phyloP scores from a whole-genome alignment of 2,888 invertebrate genomes.

The Idaea straminata region DNA sequence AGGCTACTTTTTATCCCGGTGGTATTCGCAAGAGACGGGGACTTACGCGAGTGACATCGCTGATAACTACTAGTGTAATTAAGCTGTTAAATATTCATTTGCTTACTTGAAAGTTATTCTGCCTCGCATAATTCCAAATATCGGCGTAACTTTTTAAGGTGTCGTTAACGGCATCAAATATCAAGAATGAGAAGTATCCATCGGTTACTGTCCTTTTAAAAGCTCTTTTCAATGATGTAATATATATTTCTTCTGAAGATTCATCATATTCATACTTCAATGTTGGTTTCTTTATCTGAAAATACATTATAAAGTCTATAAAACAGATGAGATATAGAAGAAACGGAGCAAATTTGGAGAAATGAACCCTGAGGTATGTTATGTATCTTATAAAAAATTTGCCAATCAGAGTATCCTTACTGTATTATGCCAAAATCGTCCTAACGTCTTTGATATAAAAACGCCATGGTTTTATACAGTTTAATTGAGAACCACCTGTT shows the following conservation, averaged over 20 bases:
- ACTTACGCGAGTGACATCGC: too few relatives aligned
- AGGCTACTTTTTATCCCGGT: too few relatives aligned
- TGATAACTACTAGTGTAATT: too few relatives aligned
- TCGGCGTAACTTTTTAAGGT: conserved; percentile 90
- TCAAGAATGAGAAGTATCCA: conserved; percentile 94
- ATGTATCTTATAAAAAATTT: too few relatives aligned
- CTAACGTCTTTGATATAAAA: too few relatives aligned
- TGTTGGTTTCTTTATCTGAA: conserved; percentile 80
- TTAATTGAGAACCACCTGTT: too few relatives aligned
- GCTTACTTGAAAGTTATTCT: conserved; percentile 89
- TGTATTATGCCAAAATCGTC: too few relatives aligned
- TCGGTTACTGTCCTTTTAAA: conserved; percentile 95
- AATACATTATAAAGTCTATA: conserved; percentile 16
- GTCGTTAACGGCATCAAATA: conserved; percentile 94
- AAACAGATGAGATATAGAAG: neutral
- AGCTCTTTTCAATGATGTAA: conserved; percentile 90
- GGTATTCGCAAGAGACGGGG: too few relatives aligned
- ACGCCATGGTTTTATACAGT: too few relatives aligned
- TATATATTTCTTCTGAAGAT: conserved; percentile 89
- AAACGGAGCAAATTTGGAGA: neutral
- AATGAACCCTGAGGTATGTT: too few relatives aligned
- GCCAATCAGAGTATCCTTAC: too few relatives aligned
- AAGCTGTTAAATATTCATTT: neutral
- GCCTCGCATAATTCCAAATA: conserved; percentile 92
- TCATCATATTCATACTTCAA: conserved; percentile 95